Conservation (phyloP, 2,113 vertebrate species). For the Hydrochoerus hydrochaeris region DNA sequence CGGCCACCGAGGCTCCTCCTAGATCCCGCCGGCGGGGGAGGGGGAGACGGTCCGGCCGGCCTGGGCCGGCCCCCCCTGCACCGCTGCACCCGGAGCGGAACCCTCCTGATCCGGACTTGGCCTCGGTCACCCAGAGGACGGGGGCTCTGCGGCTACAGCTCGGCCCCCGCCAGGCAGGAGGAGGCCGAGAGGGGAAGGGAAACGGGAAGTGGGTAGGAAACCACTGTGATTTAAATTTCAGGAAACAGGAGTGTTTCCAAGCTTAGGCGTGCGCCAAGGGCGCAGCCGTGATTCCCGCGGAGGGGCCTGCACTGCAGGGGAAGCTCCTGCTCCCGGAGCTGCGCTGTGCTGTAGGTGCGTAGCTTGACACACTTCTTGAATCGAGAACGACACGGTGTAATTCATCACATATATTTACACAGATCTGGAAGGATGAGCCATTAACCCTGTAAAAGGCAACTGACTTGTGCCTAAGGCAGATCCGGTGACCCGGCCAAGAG, state of each 20-base stretch:
- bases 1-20: constrained; percentile 71
- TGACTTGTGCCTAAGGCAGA: neutral
- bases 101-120: neutral
- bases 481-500: neutral
- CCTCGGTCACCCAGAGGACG: neutral
- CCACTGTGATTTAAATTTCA: constrained; percentile 53
- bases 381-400: neutral
- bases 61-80: too few species aligned
- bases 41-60: too few species aligned
- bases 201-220: constrained; percentile 58
- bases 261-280: constrained; percentile 1
- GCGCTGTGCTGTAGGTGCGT: neutral
- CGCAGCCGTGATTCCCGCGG: neutral
- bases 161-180: neutral
- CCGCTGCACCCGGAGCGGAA: neutral
- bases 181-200: neutral
- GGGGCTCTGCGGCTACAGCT: neutral
- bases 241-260: constrained; percentile 46
- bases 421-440: neutral
- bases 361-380: neutral
- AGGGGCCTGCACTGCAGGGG: too few species aligned
- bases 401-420: neutral
- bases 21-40: neutral
- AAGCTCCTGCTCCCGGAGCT: too few species aligned
- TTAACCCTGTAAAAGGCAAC: constrained; percentile 1